Base-by-base conservation (phyloP, 92 coral and sea anemone genomes). In the Meandrina meandrites region DNA sequence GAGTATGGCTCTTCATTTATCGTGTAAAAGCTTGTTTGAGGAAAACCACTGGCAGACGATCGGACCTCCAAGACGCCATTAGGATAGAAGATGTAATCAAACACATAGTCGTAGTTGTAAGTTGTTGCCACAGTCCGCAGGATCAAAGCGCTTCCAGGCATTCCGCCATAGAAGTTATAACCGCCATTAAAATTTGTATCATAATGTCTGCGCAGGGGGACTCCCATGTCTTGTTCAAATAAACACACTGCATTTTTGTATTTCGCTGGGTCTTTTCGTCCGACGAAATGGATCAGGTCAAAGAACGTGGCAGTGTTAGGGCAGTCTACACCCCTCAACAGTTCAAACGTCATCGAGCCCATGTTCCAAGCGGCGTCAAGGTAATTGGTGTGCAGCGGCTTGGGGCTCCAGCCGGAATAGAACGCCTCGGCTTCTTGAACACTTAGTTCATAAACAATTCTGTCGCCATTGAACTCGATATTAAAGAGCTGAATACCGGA, bases 51-150 rank as follows among this genome's bases (percentile, higher is more conserved):
- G 12, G 94, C 79, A 6, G 92, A 67, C 32, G 87, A 93, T 1
- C 91, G 89, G 36, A 78, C 93, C 81, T 95, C 94, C 15, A 95
- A 83, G 51, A 93, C 93, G 9, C 98, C 98, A 40, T 93, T 95
- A 9, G 88, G 91, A 71, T 95, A 88, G 73, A 95, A 95, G 32
- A 95, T 57, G 85, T 84, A 93, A 70, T 95, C 96, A 75, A 56
- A 89, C 13, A 93, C 83, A 72, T 95, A 95, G 79, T 95, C 98
- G 60, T 95, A 95, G 86, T 95, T 95, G 81, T 85, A 95, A 1
- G 92, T 73, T 4, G 96, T 90, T 14, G 93, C 47, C 13, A 95
- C 69, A 21, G 90, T 86, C 3, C 98, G 91, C 68, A 95, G 76
- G 22, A 93, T 89, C 14, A 95, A 84, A 51, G 89, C 96, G 70